Evolutionary conservation across 2,113 vertebrate genomes (phyloP), one percentile per base, ranked within the genome.

Genomic region (Ranitomeya imitator): DNA sequence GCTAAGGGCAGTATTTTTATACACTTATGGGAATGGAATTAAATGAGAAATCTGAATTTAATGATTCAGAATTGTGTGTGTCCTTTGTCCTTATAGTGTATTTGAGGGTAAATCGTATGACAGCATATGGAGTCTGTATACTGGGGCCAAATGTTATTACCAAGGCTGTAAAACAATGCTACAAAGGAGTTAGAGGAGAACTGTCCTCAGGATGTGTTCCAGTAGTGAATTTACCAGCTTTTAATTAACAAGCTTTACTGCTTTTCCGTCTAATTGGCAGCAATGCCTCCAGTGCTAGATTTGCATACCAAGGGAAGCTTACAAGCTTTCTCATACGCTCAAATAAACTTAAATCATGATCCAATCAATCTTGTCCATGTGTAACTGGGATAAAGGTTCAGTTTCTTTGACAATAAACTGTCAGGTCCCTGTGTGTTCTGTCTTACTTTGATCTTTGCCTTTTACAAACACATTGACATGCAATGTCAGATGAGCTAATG

Each of bases 391-490:
- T 65, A 21, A 67, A 60, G 23, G 60, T 37, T 67, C 60, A 52
- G 60, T 67, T 55, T 79, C 85, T 67, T 55, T 65, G 59, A 63
- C 76, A 86, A 86, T 86, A 76, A 61, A 57, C 77, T 69, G n/a
- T 79, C 60, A 7, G 31, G 15, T 79, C 74, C 73, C 52, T 37
- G 61, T 69, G 69, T 67, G 74, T 16, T 14, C 52, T 31, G 60
- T 55, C 61, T 86, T 79, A 15, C 76, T 86, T 86, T 86, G 61
- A 86, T 86, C 77, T 37, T 65, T 31, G 15, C 16, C 10, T 79
- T 86, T 67, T 79, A 86, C 60, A 86, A 79, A 69, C 51, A 55
- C 77, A 57, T 69, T 79, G 77, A 86, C 85, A 86, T 86, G 77
- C 76, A 37, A 19, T 86, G 61, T 79, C 77, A 63, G 31, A 86